A percentile compares a stretch with the other conserved stretches of the same genome.
Conservation (phyloP, 2,113 vertebrate species). For the Macrotis lagotis region DNA sequence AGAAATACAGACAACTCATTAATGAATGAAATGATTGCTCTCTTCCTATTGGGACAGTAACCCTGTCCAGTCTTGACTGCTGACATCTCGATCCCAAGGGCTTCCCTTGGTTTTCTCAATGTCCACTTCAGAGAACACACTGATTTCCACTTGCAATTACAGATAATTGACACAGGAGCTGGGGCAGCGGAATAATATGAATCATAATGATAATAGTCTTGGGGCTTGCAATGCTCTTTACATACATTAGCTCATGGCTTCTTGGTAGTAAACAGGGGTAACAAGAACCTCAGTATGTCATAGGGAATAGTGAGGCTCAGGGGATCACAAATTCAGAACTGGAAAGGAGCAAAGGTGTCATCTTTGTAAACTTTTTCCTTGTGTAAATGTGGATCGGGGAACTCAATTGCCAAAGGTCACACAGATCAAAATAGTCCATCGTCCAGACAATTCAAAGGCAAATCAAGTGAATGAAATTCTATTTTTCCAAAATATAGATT, state of each 20-base stretch:
- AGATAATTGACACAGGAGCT: not conserved
- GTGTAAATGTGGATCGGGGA: not conserved
- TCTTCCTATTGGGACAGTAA: slow-evolving; percentile 2
- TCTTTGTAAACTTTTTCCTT: not conserved
- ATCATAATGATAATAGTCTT: not conserved
- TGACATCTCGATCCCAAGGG: not conserved
- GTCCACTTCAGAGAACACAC: slow-evolving; percentile 36
- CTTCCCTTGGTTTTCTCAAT: slow-evolving; percentile 20
- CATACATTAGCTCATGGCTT: not conserved
- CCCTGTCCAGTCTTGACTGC: not conserved
- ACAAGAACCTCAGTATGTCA: not conserved
- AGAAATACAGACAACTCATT: slow-evolving; percentile 1
- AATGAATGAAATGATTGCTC: slow-evolving; percentile 10
- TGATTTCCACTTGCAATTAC: slow-evolving; percentile 33
- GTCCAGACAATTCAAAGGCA: not conserved
- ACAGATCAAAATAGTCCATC: not conserved
- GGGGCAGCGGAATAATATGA: not conserved
- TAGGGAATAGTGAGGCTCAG: not conserved
- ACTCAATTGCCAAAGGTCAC: not conserved
- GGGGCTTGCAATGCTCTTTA: not conserved
- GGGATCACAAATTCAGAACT: not conserved
- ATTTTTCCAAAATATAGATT: not conserved
- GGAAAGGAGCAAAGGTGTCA: not conserved
- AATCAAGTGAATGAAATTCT: too few species aligned
- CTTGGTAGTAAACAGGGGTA: not conserved